Base-by-base conservation (phyloP, 1,140 invertebrate species). In the Lamellibrachia luymesi region DNA sequence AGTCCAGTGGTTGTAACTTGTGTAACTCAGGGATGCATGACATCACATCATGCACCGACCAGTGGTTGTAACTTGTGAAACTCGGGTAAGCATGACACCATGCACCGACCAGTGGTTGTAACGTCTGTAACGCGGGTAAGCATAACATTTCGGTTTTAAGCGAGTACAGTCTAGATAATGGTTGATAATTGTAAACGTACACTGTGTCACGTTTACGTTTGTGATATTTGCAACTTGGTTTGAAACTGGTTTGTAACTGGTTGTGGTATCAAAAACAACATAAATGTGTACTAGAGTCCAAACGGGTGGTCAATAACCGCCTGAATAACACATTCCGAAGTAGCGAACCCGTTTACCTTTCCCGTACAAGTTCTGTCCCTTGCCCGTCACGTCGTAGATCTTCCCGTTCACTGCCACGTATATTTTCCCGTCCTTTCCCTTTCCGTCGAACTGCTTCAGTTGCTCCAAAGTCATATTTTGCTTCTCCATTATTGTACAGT, bases 401-500 rank as follows among this genome's bases (percentile, higher is more conserved):
- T 91, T 91, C 17, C 90, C 90, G 50, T 51, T 51, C 10, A 91
- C 49, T 50, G 90, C 90, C 10, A 91, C 90, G 50, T 91, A 91
- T 4, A 91, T 91, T n/a, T 10, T 91, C 49, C 90, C 90, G 50
- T 91, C 90, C 17, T 7, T 49, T 91, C 90, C 90, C 2, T 91
- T 91, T 2, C 90, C 90, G 90, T 91, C 90, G 50, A 13, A 51
- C 50, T 10, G 13, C 8, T 51, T 49, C 90, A 91, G 27, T 4
- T 91, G 49, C 17, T 91, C 90, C 90, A 91, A 91, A n/a, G 90
- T 91, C 64, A 80, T 80, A 80, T 80, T 17, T 80, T 80, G 64
- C 64, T 80, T 80, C 64, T 22, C 64, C 64, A 80, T 80, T 80
- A 17, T 22, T 80, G 17, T 80, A 17, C 1, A 10, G 2, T 2